Conservation (phyloP, 2,797 vertebrate genomes). For the Xerus rutilus region DNA sequence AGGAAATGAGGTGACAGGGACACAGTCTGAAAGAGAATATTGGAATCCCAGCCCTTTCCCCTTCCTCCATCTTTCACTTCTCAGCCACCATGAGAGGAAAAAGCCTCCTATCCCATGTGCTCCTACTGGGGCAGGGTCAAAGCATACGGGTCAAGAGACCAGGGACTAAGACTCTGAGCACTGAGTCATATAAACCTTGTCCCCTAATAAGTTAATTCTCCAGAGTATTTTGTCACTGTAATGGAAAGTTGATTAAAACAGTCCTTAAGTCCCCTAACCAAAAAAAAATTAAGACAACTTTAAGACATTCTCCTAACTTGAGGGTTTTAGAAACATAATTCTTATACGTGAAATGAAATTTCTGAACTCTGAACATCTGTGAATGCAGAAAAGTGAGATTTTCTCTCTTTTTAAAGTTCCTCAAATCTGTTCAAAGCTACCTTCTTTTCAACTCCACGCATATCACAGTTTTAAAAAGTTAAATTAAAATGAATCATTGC, state of each 20-base stretch:
- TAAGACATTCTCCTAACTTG: not conserved
- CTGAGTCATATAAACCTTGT: not conserved
- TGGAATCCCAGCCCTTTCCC: not conserved
- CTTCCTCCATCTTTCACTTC: not conserved
- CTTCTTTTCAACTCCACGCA: slow-evolving; percentile 71
- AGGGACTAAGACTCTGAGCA: not conserved
- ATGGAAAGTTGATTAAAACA: not conserved
- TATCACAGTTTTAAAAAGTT: slow-evolving; percentile 1
- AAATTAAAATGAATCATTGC: slow-evolving; percentile 68
- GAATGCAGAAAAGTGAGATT: not conserved
- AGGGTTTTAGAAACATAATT: not conserved
- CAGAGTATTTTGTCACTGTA: not conserved
- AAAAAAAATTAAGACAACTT: slow-evolving; percentile 50
- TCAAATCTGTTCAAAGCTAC: slow-evolving; percentile 31
- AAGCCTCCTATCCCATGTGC: not conserved
- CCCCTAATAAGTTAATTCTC: not conserved
- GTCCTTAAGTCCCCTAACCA: not conserved
- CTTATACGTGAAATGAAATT: not conserved
- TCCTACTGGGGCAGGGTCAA: not conserved
- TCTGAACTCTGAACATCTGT: not conserved
- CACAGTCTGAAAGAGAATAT: not conserved
- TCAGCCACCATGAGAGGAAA: not conserved
- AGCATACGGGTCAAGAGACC: not conserved
- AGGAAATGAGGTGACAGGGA: not conserved
- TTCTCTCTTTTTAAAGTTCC: slow-evolving; percentile 24